These are phyloP conservation scores for Papilio elwesi DNA, from an alignment of 2,888 invertebrate species.

Conservation along the genomic window DNA sequence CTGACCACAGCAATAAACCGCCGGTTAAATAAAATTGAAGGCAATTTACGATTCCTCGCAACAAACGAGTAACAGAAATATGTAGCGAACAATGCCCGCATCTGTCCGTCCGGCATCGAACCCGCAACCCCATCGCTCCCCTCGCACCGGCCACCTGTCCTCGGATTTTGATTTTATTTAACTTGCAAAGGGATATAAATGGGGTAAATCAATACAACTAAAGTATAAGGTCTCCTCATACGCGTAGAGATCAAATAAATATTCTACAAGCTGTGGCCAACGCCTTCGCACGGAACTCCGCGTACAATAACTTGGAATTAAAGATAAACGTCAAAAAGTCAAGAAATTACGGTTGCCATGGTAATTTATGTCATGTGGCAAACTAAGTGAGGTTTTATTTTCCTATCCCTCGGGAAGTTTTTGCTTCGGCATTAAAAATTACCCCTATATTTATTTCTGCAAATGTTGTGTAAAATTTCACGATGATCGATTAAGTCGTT, in stretches of 20 bases:
- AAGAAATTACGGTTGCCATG: too few species aligned
- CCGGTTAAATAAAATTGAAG: constrained; percentile 46
- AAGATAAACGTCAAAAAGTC: too few species aligned
- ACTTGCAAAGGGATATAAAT: constrained; percentile 41
- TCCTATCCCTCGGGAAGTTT: too few species aligned
- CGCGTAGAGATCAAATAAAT: not conserved
- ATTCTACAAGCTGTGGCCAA: not conserved
- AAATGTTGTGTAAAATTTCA: too few species aligned
- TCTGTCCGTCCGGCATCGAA: constrained; percentile 51
- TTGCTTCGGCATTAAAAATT: too few species aligned
- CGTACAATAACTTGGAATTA: too few species aligned
- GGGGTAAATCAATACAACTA: too few species aligned
- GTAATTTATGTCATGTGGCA: too few species aligned
- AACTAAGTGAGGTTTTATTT: too few species aligned
- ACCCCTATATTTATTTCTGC: too few species aligned
- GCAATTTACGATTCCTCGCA: constrained; percentile 49
- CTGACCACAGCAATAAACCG: constrained; percentile 42
- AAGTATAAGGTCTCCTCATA: not conserved
- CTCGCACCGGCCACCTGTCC: constrained; percentile 52
- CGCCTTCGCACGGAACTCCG: too few species aligned
- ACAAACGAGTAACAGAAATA: constrained; percentile 45
- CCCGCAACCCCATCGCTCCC: constrained; percentile 45
- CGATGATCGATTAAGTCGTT: too few species aligned
- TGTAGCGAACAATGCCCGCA: constrained; percentile 52
- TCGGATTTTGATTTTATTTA: constrained; percentile 55